These are phyloP conservation scores for Perognathus longimembris DNA, from an alignment of 2,113 vertebrate species.

Conservation along the genomic window DNA sequence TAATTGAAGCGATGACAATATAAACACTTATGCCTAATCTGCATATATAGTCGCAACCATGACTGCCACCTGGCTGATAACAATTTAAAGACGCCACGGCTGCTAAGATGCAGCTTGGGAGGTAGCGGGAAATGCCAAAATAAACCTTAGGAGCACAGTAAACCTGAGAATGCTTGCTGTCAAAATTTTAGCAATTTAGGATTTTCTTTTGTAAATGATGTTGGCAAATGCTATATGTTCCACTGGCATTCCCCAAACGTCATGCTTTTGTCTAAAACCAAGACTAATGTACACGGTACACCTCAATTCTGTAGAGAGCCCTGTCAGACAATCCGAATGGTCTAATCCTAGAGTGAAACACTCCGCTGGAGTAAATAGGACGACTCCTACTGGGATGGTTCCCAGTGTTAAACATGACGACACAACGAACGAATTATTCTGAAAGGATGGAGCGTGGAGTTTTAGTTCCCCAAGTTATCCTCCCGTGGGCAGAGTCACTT, in stretches of 20 bases:
- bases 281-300: neutral
- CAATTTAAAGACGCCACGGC: constrained; percentile 32
- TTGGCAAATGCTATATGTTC: constrained; percentile 43
- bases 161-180: neutral
- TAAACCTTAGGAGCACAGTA: neutral
- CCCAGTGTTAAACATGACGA: neutral
- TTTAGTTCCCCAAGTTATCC: neutral
- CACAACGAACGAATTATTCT: neutral
- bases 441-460: neutral
- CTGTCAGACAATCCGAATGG: neutral
- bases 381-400: neutral
- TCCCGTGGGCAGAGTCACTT: neutral
- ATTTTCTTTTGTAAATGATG: constrained; percentile 38
- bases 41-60: neutral
- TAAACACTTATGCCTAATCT: neutral
- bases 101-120: neutral
- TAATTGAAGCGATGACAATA: neutral
- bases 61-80: neutral
- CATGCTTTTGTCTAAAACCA: neutral
- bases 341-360: neutral
- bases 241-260: constrained; percentile 3
- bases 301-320: neutral
- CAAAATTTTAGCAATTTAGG: constrained; percentile 11
- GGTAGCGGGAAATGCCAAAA: neutral
- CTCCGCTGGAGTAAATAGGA: neutral